Evolutionary conservation across 2,888 invertebrate genomes (phyloP), one percentile per base, ranked within the genome.

Genomic region (Eristalis pertinax): DNA sequence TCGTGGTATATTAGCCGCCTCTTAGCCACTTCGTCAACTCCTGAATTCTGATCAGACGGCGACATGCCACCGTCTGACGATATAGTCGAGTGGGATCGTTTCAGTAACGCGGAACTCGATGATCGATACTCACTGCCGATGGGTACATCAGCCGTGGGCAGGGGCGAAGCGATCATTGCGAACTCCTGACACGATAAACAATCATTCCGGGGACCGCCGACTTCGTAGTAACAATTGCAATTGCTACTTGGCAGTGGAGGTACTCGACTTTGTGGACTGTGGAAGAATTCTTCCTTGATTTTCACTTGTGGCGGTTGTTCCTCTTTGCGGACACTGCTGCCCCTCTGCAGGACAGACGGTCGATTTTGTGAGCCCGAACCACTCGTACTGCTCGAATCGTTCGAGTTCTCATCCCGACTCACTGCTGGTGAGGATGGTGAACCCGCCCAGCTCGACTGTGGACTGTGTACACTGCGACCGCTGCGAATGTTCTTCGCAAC

Each of bases 401-500:
- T 87, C 3, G 87, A 87, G 7, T 72, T 84, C 32, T 87, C 88
- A 50, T 87, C 87, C 1, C 83, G 83, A 75, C 77, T 87, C 7
- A 77, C 67, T 11, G 63, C 72, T 2, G 84, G 77, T 7, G 87
- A 84, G 56, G 78, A 75, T 19, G 84, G 84, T 22, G 84, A 79
- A 10, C 77, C 67, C 4, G 63, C 64, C 32, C 84, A 70, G 56
- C 74, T 70, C 15, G 87, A 87, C 2, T 76, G 68, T 11, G 88
- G 85, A 32, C 80, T 72, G 26, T 78, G 80, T n/a, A 90, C 82
- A 19, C 89, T 89, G 13, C 89, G 89, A 68, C 89, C 90, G 63
- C 89, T 90, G 1, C 91, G 92, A 26, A 93, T 87, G 87, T 90
- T 90, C 72, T 92, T 92, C 0, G 90, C 92, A 0, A 93, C 92